These are phyloP conservation scores for Physella acuta DNA, from an alignment of 1,140 invertebrate genomes.

Conservation along the genomic window DNA sequence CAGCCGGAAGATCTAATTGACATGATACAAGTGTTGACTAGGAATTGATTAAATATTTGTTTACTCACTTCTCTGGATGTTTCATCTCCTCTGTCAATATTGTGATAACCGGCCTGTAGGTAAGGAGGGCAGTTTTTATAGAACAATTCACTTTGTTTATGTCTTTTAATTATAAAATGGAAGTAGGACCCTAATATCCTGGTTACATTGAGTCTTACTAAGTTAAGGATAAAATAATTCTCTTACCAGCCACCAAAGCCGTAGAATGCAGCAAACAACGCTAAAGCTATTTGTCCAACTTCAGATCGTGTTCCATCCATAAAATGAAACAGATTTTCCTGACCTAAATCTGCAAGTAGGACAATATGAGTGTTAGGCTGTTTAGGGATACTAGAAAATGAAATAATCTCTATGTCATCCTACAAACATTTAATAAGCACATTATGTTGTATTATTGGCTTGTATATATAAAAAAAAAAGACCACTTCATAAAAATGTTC, in stretches of 20 bases:
- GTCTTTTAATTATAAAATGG: no score
- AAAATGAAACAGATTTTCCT: conserved; percentile 6
- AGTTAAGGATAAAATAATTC: no score
- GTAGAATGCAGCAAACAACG: conserved; percentile 7
- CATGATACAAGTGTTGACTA: no score
- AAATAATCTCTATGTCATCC: not conserved
- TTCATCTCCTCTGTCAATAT: conserved; percentile 19
- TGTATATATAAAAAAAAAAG: not conserved
- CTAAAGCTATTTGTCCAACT: conserved; percentile 12
- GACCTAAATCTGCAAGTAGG: not conserved
- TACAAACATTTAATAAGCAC: not conserved
- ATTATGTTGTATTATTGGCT: not conserved
- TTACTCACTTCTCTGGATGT: conserved; percentile 2
- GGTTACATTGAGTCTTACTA: no score
- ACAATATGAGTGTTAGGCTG: not conserved
- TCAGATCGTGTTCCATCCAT: conserved; percentile 4
- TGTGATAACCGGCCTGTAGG: conserved; percentile 15
- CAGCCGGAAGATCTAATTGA: no score
- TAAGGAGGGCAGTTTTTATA: no score
- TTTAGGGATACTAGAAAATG: not conserved
- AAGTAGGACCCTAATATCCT: no score
- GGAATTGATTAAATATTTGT: no score
- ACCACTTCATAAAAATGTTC: not conserved
- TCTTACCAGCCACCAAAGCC: conserved; percentile 22
- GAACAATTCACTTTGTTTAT: no score